Evolutionary conservation across 1,140 invertebrate genomes (phyloP).

Genomic region (Telenomus remus): DNA sequence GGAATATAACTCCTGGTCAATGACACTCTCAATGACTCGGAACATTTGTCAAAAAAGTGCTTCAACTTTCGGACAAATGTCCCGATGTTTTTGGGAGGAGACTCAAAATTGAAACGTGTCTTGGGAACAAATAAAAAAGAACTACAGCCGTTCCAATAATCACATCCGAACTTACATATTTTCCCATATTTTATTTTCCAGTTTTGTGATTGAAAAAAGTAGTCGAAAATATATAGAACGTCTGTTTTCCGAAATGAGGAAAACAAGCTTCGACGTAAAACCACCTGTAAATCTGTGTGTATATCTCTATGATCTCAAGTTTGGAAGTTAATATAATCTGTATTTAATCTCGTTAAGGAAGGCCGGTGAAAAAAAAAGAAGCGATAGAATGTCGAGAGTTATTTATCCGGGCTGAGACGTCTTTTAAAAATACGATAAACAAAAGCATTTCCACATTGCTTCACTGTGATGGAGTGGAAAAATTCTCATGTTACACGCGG

Average conservation of each 20-base stretch:
- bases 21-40: not conserved
- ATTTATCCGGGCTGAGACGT: not conserved
- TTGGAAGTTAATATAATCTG: not conserved
- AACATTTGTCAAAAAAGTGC: not conserved
- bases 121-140: no score
- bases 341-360: slow-evolving; percentile 26
- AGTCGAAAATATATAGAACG: no score
- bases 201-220: no score
- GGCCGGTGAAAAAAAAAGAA: not conserved
- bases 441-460: slow-evolving; percentile 8
- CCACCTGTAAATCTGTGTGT: slow-evolving; percentile 8
- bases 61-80: not conserved
- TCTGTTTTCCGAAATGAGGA: not conserved
- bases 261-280: not conserved
- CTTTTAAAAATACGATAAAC: slow-evolving; percentile 22
- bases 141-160: not conserved
- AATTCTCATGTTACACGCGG: slow-evolving; percentile 45
- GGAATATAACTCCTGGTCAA: slow-evolving; percentile 10
- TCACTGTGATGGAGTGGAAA: slow-evolving; percentile 18
- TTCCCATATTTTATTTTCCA: not conserved
- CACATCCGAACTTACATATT: not conserved
- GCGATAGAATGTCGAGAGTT: not conserved
- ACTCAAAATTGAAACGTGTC: not conserved
- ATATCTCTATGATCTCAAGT: slow-evolving; percentile 10
- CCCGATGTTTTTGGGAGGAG: not conserved